Conservation (phyloP, 2,113 vertebrate genomes). For the Sigmodon hispidus region DNA sequence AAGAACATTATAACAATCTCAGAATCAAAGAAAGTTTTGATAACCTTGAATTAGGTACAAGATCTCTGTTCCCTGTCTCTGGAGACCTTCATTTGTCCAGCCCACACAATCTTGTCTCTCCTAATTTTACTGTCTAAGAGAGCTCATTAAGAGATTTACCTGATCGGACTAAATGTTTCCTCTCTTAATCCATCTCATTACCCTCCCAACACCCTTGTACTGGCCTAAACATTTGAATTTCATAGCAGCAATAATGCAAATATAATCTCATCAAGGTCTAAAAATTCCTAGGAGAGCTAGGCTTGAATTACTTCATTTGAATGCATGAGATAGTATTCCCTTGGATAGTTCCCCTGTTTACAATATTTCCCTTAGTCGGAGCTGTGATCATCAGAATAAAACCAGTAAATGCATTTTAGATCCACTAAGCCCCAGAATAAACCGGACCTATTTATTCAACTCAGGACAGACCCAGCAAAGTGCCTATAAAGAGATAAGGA, state of each 20-base stretch:
- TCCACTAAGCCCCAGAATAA: neutral
- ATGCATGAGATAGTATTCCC: constrained; percentile 2
- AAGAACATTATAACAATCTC: neutral
- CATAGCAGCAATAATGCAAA: constrained; percentile 69
- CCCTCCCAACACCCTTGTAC: neutral
- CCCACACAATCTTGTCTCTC: constrained; percentile 54
- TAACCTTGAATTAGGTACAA: constrained; percentile 6
- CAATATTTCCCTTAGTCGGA: neutral
- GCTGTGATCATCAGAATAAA: constrained; percentile 11
- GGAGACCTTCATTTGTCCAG: neutral
- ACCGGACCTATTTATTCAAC: neutral
- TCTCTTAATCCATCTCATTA: constrained; percentile 59
- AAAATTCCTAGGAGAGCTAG: constrained; percentile 36
- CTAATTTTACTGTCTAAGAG: constrained; percentile 47
- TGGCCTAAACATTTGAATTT: constrained; percentile 68
- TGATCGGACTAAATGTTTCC: constrained; percentile 50
- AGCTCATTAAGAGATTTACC: constrained; percentile 67
- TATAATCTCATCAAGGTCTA: constrained; percentile 63
- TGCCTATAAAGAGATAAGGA: too few species aligned
- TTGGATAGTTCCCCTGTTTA: constrained; percentile 42
- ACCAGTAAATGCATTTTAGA: neutral
- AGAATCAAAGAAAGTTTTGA: neutral
- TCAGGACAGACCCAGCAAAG: neutral
- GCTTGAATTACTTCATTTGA: constrained; percentile 50
- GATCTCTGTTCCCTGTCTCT: neutral